Conservation (phyloP, 2,113 vertebrate species). For the Loxodonta africana region DNA sequence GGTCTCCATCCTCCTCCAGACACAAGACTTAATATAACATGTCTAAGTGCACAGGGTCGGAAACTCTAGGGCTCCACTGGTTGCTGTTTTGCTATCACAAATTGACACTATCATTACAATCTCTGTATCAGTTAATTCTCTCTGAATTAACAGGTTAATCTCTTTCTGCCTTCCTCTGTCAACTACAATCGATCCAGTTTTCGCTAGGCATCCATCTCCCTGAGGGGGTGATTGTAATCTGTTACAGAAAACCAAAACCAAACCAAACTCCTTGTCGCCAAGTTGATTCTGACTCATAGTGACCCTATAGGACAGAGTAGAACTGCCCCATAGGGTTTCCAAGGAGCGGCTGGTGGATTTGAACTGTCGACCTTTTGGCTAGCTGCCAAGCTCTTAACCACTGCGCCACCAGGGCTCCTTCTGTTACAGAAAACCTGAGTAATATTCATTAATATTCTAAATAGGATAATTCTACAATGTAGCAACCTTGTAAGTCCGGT, state of each 20-base stretch:
- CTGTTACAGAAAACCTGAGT: not conserved
- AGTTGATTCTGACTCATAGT: no score
- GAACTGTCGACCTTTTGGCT: no score
- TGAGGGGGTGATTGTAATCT: not conserved
- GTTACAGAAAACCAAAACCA: not conserved
- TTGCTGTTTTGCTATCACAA: constrained; percentile 4
- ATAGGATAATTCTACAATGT: not conserved
- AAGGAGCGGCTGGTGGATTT: no score
- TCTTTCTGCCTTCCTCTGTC: not conserved
- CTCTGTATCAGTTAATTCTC: constrained; percentile 29
- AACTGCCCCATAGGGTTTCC: no score
- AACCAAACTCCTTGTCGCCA: no score
- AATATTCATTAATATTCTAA: constrained; percentile 45
- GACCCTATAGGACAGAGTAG: no score
- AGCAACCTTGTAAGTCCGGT: constrained; percentile 51
- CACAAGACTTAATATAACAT: not conserved
- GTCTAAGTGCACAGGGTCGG: not conserved
- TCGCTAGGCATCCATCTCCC: not conserved
- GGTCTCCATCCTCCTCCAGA: not conserved
- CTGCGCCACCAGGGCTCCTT: no score
- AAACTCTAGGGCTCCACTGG: not conserved
- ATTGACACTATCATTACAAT: not conserved
- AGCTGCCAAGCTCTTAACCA: no score
- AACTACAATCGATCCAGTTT: constrained; percentile 1
- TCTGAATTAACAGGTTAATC: not conserved